Percentiles rank a stretch among this genome's conserved stretches.
These are phyloP conservation scores for Agelastica alni DNA, from an alignment of 2,888 invertebrate species.

Conservation along the genomic window DNA sequence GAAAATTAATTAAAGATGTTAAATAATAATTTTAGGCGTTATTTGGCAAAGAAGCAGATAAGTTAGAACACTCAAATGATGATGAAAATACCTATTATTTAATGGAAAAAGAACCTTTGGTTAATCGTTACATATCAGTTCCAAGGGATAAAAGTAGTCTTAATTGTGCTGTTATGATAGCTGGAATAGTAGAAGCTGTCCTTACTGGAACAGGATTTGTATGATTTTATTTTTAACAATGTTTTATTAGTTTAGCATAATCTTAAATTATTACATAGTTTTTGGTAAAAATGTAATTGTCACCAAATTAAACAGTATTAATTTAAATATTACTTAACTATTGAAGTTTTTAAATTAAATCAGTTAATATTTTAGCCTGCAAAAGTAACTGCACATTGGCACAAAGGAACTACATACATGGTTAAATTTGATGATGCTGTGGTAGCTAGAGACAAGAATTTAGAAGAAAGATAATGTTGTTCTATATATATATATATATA, in stretches of 20 bases:
- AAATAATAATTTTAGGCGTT: conserved; percentile 67
- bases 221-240: conserved; percentile 61
- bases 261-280: too few relatives aligned
- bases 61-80: conserved; percentile 97
- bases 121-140: conserved; percentile 94
- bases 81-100: conserved; percentile 98
- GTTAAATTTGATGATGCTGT: conserved; percentile 96
- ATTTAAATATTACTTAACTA: too few relatives aligned
- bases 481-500: too few relatives aligned
- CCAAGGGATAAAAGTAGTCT: conserved; percentile 97
- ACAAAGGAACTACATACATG: conserved; percentile 99
- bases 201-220: conserved; percentile 95
- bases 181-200: conserved; percentile 96
- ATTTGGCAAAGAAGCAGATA: conserved; percentile 98
- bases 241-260: not conserved
- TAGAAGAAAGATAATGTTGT: conserved; percentile 84
- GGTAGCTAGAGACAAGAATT: conserved; percentile 84
- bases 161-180: conserved; percentile 98
- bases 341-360: not conserved
- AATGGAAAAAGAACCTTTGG: conserved; percentile 96
- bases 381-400: conserved; percentile 98
- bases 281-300: too few relatives aligned
- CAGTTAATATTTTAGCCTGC: conserved; percentile 75
- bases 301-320: too few relatives aligned
- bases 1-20: too few relatives aligned